Base-by-base conservation (phyloP, 2,888 invertebrate genomes). In the Eremobia ochroleuca region DNA sequence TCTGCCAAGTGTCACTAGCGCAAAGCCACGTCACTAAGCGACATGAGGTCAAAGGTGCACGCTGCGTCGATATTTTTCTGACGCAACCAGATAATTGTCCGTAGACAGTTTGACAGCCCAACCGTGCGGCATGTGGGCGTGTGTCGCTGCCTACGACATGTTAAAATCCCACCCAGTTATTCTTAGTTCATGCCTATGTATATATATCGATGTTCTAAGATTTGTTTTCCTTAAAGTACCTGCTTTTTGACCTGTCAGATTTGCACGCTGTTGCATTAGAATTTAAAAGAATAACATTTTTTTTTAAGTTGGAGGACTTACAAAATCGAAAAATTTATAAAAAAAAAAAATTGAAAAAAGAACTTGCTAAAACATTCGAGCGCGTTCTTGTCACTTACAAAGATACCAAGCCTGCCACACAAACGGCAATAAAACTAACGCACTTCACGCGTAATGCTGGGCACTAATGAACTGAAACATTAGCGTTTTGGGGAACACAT, bases 31-130 rank as follows among this genome's bases (percentile, higher is more conserved):
- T 87, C 89, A 89, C 84, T 85, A 82, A 83, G 77, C 85, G 75
- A 77, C 79, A 73, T 69, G 79, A 83, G 91, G 89, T 91, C 90
- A 89, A 64, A 87, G 91, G 90, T 91, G 88, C 86, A 73, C 78
- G 75, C 79, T 78, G 80, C 87, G 82, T 91, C 91, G 82, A 91
- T 92, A 90, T 92, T 91, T 92, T 91, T 89, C 85, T 87, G 83
- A 87, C 82, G 82, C 76, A 87, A 88, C 87, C 82, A 84, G 88
- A 85, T 91, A 92, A 92, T 92, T 89, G 90, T 88, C 84, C 79
- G 66, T 83, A 83, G 92, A 89, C 91, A 89, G 87, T 82, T 90
- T 92, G 92, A 93, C 92, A 91, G 87, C 77, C 85, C 80, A 78
- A 81, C 64, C 77, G 55, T 80, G 43, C 55, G 25, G 59, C 72